Evolutionary conservation across 2,888 invertebrate species (phyloP), one percentile per base, ranked within the genome.

Genomic region (Rhamnusium bicolor): DNA sequence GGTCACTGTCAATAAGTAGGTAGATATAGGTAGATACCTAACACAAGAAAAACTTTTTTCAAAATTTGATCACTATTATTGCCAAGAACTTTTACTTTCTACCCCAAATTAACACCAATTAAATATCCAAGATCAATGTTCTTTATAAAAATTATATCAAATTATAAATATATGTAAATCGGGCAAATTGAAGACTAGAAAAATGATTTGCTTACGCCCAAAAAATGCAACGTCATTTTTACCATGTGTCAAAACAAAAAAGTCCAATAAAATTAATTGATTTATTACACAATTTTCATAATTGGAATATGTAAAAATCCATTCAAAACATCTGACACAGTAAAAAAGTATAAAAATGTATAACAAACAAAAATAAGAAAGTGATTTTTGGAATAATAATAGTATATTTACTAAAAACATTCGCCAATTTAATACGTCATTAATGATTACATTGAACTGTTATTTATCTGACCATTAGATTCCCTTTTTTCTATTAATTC

Each of bases 171-270:
- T n/a, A n/a, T n/a, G n/a, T n/a, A n/a, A n/a, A n/a, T 40, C 40
- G 40, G 12, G 12, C 40, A 12, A n/a, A 10, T 40, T 40, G 3
- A 12, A 0, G 40, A n/a, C n/a, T 40, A 40, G 40, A 4, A 71
- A 63, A 62, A 7, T 40, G 27, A 12, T 10, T 24, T 62, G 72
- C 66, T 71, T 70, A 77, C 75, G 75, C 73, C 75, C 70, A 75
- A 77, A 73, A n/a, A 73, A 67, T 77, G 75, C 72, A 69, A 77
- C 77, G 75, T 77, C 77, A 77, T 69, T 73, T 75, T 72, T 67
- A 77, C 58, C 69, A 51, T 21, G 53, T 58, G 68, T 58, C 54
- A 49, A 60, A 14, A 40, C n/a, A 58, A 68, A 67, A 24, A 40
- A 40, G n/a, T 40, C 4, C 2, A 40, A 40, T 40, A n/a, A 40